phyloP scores from a whole-genome alignment of 2,113 vertebrate species.

The Tiliqua scincoides region DNA sequence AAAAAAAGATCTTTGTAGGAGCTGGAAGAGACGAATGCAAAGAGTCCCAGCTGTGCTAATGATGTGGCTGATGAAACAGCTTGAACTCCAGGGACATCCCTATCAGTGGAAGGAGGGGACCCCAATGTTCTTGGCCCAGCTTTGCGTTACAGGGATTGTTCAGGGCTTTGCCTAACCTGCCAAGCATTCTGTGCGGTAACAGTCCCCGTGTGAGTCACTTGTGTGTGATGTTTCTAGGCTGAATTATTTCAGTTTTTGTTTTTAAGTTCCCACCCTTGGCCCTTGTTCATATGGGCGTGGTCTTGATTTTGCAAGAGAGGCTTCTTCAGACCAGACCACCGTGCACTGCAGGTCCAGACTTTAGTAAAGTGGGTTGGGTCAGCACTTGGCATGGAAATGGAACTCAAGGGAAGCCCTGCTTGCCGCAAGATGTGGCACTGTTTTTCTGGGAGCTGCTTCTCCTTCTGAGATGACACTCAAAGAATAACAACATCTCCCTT shows the following conservation, averaged over 20 bases:
- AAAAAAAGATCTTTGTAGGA: neutral
- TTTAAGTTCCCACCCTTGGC: constrained; percentile 46
- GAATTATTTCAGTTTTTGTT: constrained; percentile 22
- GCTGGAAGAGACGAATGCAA: neutral
- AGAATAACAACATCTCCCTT: fast-evolving
- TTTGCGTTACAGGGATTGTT: neutral
- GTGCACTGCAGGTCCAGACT: neutral
- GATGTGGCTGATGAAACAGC: neutral
- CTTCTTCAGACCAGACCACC: constrained; percentile 4
- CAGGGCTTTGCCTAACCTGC: constrained; percentile 6
- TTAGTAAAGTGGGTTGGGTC: neutral
- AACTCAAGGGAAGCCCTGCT: neutral
- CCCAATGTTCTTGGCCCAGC: constrained; percentile 10
- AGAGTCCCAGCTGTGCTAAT: neutral
- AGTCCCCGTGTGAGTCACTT: constrained; percentile 52
- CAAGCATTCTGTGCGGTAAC: constrained; percentile 12
- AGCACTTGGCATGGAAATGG: fast-evolving
- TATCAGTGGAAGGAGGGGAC: constrained; percentile 2
- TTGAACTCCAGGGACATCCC: neutral
- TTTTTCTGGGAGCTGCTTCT: fast-evolving
- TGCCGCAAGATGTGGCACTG: neutral
- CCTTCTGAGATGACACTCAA: neutral
- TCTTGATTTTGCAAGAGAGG: constrained; percentile 29
- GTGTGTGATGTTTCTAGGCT: constrained; percentile 33
- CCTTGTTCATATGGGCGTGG: constrained; percentile 32